Base-by-base conservation (phyloP, 2,888 invertebrate genomes). In the Stegana nigrithorax region DNA sequence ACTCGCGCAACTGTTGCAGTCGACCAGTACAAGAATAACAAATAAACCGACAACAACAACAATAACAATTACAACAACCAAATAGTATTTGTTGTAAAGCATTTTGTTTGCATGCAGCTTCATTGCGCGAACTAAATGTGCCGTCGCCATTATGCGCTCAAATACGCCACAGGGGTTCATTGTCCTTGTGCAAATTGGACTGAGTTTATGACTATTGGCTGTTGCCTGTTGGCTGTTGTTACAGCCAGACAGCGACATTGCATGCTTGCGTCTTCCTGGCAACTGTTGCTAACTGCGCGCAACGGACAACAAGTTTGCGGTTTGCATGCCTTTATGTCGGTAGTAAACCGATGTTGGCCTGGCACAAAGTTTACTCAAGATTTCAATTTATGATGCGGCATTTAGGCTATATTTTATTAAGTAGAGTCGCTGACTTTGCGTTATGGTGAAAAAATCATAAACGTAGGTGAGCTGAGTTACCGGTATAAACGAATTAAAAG, bases 101-200 rank as follows among this genome's bases (percentile, higher is more conserved):
- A 69, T 36, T 57, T 57, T n/a, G n/a, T 19, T 45, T 57, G 62
- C 17, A 26, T 8, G 29, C 21, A 61, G 56, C 45, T 60, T 45
- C 60, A 44, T 47, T n/a, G 59, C 27, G 10, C 19, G n/a, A 64
- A 12, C 59, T 60, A 55, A 69, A 59, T 62, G 64, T 66, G 65
- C 66, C 64, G 70, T 67, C 74, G 68, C 68, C 67, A 60, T 68
- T 71, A 67, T 69, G 68, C 59, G 65, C 63, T 66, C 69, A 74
- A 76, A 68, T 76, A 77, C 78, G 73, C 79, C 73, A 62, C 75
- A 77, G 79, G 76, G 76, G 78, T 77, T 77, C 79, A 77, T 79
- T 75, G 76, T 77, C 75, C 79, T 79, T 75, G 73, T 69, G 71
- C 75, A 77, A 79, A 76, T 76, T 79, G 76, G 75, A 77, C 79